Conservation (phyloP, 2,888 invertebrate species). For the Disparrhopalites patrizii region DNA sequence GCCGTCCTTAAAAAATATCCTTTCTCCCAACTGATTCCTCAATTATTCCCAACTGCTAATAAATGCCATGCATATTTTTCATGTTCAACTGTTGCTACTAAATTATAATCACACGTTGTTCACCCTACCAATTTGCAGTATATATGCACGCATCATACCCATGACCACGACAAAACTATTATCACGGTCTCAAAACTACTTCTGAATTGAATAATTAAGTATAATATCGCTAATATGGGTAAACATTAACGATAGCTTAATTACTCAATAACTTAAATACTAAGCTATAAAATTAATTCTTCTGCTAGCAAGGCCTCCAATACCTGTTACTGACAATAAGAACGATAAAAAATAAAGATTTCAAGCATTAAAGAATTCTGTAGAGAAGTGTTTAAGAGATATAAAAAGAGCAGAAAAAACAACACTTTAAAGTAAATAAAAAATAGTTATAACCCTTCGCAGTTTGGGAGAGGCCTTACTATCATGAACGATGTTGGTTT, state of each 20-base stretch:
- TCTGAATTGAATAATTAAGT: background rate
- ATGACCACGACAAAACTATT: no score
- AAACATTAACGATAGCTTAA: background rate
- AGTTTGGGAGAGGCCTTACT: background rate
- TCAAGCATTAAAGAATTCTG: background rate
- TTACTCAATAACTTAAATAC: background rate
- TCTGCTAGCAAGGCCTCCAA: slow-evolving; percentile 9
- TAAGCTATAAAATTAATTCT: background rate
- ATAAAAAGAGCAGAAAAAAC: background rate
- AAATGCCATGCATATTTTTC: background rate
- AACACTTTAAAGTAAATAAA: background rate
- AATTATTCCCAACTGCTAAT: background rate
- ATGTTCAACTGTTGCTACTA: background rate
- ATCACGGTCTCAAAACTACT: no score
- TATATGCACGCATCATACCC: no score
- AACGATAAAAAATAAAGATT: background rate
- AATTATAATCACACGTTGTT: background rate
- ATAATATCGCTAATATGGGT: slow-evolving; percentile 7
- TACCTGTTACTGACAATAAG: background rate
- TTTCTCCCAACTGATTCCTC: no score
- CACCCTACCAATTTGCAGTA: background rate
- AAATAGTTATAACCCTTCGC: background rate
- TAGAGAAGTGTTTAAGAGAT: background rate
- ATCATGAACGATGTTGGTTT: background rate
- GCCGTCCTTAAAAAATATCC: no score